Percentiles rank a stretch among this genome's conserved stretches.
Conservation (phyloP, 1,140 invertebrate genomes). For the Pseudomyrmex cubaensis region DNA sequence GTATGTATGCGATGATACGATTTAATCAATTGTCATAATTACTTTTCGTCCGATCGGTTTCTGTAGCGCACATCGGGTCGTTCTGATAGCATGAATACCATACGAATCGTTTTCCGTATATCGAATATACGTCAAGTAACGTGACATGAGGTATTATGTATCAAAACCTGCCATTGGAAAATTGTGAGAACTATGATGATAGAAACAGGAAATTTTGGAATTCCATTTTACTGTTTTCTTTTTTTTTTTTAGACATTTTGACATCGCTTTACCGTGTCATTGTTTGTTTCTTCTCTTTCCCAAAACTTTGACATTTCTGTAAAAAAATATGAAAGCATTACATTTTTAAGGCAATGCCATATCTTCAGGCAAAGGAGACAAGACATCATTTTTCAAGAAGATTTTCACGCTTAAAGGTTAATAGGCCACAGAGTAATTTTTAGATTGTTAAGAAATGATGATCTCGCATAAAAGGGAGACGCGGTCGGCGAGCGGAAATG, state of each 20-base stretch:
- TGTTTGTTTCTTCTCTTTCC: not conserved
- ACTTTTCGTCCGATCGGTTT: constrained; percentile 34
- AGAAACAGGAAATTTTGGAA: not conserved
- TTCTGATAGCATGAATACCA: not conserved
- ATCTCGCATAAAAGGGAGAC: constrained; percentile 30
- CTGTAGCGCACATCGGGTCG: not conserved
- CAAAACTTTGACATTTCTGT: constrained; percentile 4
- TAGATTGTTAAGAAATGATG: constrained; percentile 33
- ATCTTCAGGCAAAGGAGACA: constrained; percentile 5
- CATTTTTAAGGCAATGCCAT: constrained; percentile 8
- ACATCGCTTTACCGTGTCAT: not conserved
- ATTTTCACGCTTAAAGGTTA: constrained; percentile 36
- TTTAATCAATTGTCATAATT: constrained; percentile 55
- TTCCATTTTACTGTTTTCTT: not conserved
- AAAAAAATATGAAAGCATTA: not conserved
- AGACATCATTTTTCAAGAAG: constrained; percentile 44
- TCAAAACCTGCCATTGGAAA: not conserved
- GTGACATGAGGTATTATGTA: constrained; percentile 2
- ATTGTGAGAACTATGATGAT: constrained; percentile 4
- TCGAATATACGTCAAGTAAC: constrained; percentile 38
- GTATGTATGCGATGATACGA: constrained; percentile 27
- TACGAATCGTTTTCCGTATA: constrained; percentile 40
- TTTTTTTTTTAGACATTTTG: not conserved
- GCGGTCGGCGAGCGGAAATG: constrained; percentile 11
- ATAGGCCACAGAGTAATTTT: constrained; percentile 48